Base-by-base conservation (phyloP, 2,797 vertebrate species). In the Sebastes iracundus region DNA sequence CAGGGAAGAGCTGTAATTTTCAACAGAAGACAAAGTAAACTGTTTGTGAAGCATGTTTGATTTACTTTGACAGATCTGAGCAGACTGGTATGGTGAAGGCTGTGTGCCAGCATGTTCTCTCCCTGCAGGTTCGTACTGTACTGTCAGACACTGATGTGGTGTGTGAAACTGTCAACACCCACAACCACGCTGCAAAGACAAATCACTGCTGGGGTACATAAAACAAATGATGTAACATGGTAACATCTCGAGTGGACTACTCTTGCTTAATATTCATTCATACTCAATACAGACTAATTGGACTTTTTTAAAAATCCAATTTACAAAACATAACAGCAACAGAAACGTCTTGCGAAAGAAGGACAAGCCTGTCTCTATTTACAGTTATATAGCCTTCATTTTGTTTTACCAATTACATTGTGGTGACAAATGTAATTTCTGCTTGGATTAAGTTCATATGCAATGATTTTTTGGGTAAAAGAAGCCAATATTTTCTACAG, bases 121-220 rank as follows among this genome's bases (percentile, higher is more conserved):
- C 23, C 65, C 65, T 61, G 59, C 33, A 59, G 65, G 71, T 46
- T 58, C 42, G 52, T 18, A n/a, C 59, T 64, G 60, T 14, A 46
- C 72, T 27, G n/a, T n/a, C 9, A 67, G 68, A 83, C 74, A 81
- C 74, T 69, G 60, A 61, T 75, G 30, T 32, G 68, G 10, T 46
- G 25, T 79, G 63, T 70, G 75, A 62, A 64, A 71, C 28, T 18
- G 60, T 62, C 12, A 58, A 68, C 58, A 65, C 3, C 30, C 60
- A 23, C 30, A 42, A 13, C 10, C 25, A 62, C 18, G 42, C 30
- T 79, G 53, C 64, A 62, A 38, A 77, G 33, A 13, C 10, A 62
- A 55, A 52, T 68, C 56, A 62, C 22, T 16, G 49, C 72, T 20
- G 10, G 38, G 49, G 25, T 27, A 9, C 11, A 33, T 8, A 6